A percentile compares a stretch with the other conserved stretches of the same genome.
Evolutionary conservation across 2,888 invertebrate species (phyloP).

Genomic region (Mylabris sibirica): DNA sequence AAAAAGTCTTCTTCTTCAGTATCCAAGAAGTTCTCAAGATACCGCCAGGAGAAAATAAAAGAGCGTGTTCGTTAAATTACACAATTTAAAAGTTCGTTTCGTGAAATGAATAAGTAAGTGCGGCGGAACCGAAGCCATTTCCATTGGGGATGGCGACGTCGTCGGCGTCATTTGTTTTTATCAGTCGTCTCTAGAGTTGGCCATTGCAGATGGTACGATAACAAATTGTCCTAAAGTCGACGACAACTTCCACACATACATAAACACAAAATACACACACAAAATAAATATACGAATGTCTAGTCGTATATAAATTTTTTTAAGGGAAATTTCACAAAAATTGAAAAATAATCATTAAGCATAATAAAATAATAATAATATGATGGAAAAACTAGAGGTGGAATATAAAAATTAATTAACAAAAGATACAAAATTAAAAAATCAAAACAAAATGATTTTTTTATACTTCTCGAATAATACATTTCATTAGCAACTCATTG

Average conservation of each 20-base stretch:
- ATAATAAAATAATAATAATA: too few relatives aligned
- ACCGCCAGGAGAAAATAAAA: constrained; percentile 53
- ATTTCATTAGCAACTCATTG: neutral
- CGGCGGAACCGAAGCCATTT: constrained; percentile 57
- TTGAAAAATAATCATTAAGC: neutral
- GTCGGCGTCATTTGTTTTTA: constrained; percentile 61
- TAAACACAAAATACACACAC: neutral
- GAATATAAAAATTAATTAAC: neutral
- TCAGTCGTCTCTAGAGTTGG: constrained; percentile 54
- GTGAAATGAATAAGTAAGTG: constrained; percentile 63
- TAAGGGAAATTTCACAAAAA: neutral
- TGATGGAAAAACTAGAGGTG: neutral
- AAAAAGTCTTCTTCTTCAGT: constrained; percentile 26
- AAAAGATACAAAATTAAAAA: neutral
- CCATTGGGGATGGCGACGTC: constrained; percentile 59
- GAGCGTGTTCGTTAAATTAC: constrained; percentile 60
- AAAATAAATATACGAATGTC: neutral
- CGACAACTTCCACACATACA: neutral
- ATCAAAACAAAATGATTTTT: neutral
- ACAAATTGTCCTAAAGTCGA: constrained; percentile 40
- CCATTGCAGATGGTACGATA: constrained; percentile 48
- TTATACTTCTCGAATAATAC: neutral
- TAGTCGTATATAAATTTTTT: neutral
- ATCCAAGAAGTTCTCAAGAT: constrained; percentile 34
- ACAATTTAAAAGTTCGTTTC: constrained; percentile 63